phyloP scores from a whole-genome alignment of 37 sponge, comb jelly and placozoan genomes.

The Chondrilla cf. caribensis region DNA sequence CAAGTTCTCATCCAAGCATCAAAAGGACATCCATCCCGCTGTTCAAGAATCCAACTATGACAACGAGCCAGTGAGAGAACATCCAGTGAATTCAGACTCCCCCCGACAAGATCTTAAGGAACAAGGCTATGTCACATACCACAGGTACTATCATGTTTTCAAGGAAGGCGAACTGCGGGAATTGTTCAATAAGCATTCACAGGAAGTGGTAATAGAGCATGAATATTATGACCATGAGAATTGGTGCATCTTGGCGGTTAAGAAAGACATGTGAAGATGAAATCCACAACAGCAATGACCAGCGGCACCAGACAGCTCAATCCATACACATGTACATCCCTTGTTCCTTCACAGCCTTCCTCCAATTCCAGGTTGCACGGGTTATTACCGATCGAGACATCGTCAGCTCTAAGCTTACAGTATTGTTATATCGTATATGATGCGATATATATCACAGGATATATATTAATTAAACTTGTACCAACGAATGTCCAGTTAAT shows the following conservation, averaged over 20 bases:
- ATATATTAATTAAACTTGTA: too few species aligned
- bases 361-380: too few species aligned
- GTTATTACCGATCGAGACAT: too few species aligned
- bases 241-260: constrained; percentile 79
- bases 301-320: too few species aligned
- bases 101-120: background rate
- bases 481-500: too few species aligned
- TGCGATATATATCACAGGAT: too few species aligned
- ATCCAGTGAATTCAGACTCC: background rate
- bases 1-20: constrained; percentile 14
- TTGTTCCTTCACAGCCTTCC: too few species aligned
- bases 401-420: too few species aligned
- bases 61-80: background rate
- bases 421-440: too few species aligned
- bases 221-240: constrained; percentile 96
- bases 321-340: too few species aligned
- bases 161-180: constrained; percentile 66
- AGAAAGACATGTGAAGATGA: too few species aligned
- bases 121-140: constrained; percentile 57
- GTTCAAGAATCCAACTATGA: background rate
- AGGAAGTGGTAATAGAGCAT: constrained; percentile 40
- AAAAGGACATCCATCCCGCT: background rate
- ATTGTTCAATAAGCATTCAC: constrained; percentile 28
- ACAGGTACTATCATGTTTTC: constrained; percentile 97
- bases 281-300: too few species aligned